These are phyloP conservation scores for Tapirus terrestris DNA, from an alignment of 2,113 vertebrate species.

Conservation along the genomic window DNA sequence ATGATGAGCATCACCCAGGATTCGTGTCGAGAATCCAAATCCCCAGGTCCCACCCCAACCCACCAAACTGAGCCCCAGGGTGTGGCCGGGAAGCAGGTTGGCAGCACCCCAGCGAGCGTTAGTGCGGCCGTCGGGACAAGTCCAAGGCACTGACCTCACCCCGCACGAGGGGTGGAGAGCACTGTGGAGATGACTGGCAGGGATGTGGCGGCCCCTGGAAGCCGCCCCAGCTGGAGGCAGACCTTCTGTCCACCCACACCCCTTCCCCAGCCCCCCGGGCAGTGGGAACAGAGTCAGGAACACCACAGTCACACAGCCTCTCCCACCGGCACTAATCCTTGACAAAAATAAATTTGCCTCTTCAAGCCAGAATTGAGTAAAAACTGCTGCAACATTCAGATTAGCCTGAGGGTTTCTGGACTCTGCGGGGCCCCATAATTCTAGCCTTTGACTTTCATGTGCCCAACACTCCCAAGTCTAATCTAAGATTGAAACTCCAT, in stretches of 20 bases:
- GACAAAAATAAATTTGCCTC: background rate
- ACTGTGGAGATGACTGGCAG: too few species aligned
- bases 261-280: too few species aligned
- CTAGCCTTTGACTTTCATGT: background rate
- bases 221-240: background rate
- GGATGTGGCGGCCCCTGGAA: background rate
- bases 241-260: background rate
- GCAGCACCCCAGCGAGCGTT: too few species aligned
- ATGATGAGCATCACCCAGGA: background rate
- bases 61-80: background rate
- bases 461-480: background rate
- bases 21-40: background rate
- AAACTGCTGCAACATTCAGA: background rate
- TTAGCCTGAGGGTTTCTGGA: background rate
- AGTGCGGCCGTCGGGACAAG: too few species aligned
- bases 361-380: background rate
- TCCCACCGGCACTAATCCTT: background rate
- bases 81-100: too few species aligned
- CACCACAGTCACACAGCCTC: background rate
- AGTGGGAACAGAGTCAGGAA: background rate
- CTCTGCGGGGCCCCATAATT: background rate
- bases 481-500: background rate
- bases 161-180: too few species aligned
- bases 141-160: too few species aligned
- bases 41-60: too few species aligned